phyloP scores from a whole-genome alignment of 2,797 vertebrate species.

The Tokudaia tokunoshimensis region DNA sequence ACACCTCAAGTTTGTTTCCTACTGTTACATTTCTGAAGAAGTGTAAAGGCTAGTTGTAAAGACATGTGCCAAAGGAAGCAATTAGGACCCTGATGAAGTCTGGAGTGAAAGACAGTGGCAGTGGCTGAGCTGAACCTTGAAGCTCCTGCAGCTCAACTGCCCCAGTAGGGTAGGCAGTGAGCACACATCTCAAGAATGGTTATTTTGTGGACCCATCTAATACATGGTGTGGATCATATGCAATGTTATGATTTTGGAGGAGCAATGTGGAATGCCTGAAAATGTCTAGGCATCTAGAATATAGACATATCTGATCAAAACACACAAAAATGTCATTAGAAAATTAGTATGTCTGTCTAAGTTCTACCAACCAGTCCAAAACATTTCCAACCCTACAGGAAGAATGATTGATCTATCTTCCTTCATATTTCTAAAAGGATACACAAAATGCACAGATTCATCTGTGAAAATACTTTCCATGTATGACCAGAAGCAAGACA shows the following conservation, averaged over 20 bases:
- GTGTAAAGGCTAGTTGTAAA: neutral
- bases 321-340: slow-evolving; percentile 87
- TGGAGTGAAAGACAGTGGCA: neutral
- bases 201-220: slow-evolving; percentile 97
- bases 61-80: neutral
- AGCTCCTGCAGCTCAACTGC: slow-evolving; percentile 86
- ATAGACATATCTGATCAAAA: slow-evolving; percentile 93
- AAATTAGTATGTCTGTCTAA: slow-evolving; percentile 91
- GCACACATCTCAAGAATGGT: slow-evolving; percentile 95
- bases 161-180: slow-evolving; percentile 91
- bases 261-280: slow-evolving; percentile 97
- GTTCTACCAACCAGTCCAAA: slow-evolving; percentile 90
- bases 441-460: slow-evolving; percentile 96
- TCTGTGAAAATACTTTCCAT: slow-evolving; percentile 96
- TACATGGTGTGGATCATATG: slow-evolving; percentile 96
- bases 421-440: slow-evolving; percentile 93
- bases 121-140: slow-evolving; percentile 90
- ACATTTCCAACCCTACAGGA: slow-evolving; percentile 95
- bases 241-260: slow-evolving; percentile 97
- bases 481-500: slow-evolving; percentile 96
- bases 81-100: neutral
- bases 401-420: slow-evolving; percentile 95
- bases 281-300: slow-evolving; percentile 96
- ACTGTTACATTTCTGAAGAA: neutral
- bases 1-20: neutral